Base-by-base conservation (phyloP, 2,113 vertebrate genomes). In the Dendropsophus ebraccatus region DNA sequence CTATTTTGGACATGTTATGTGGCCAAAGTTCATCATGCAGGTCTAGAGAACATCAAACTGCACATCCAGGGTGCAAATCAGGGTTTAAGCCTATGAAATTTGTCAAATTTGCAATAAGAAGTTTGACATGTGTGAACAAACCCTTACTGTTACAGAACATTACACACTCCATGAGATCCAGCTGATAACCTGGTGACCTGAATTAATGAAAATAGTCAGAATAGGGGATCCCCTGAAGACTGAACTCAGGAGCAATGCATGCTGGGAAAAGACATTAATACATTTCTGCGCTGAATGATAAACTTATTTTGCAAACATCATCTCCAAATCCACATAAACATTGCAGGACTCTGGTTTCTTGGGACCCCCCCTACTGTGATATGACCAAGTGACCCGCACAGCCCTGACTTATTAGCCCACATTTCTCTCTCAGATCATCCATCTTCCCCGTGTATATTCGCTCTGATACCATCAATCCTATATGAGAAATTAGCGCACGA, bases 291-390 rank as follows among this genome's bases (percentile, higher is more conserved):
- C 28, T 70, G 30, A 35, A 70, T 9, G 21, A 19, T 47, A 75
- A 49, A 79, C 21, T 60, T 79, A 60, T 79, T 79, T 79, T 79
- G 76, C 30, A 60, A 79, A 79, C 56, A 80, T 60, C 17, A 23
- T 80, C 14, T 62, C 56, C 16, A 14, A 56, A n/a, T 67, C 41
- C 47, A 52, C 19, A 60, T 32, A 56, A 80, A 80, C 30, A 60
- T 6, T 5, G 17, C 19, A n/a, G 70, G 41, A 41, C 23, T 81
- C 45, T 62, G 6, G 47, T 47, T 65, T 70, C 17, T 70, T 21
- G 6, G 30, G 9, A 45, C 7, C 70, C 28, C 32, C 81, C 21
- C 19, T n/a, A 30, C 81, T 82, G 62, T 82, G 65, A 70, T 52
- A 23, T 35, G 41, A 70, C 81, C 41, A n/a, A 50, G 28, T 72